These are phyloP conservation scores for Cryptocheilus praepositus DNA, from an alignment of 2,888 invertebrate genomes.

Conservation along the genomic window DNA sequence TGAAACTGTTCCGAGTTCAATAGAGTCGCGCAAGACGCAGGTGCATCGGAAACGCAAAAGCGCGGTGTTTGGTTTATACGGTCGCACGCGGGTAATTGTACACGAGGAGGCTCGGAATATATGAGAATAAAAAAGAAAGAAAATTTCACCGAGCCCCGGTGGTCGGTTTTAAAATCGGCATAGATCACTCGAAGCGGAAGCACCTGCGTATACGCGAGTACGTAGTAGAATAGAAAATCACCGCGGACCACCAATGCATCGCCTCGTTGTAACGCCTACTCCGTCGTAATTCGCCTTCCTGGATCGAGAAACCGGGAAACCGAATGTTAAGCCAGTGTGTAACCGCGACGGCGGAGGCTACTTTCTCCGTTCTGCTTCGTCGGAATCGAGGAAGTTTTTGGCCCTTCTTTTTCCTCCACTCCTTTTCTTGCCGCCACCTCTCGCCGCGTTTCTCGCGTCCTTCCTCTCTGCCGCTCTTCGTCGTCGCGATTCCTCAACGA, in stretches of 20 bases:
- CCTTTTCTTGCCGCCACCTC: not conserved
- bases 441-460: not conserved
- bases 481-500: no score
- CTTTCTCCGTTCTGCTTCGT: constrained; percentile 54
- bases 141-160: not conserved
- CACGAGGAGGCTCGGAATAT: not conserved
- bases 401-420: constrained; percentile 25
- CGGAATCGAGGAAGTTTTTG: constrained; percentile 53
- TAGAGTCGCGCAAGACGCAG: no score
- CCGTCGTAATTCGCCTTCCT: constrained; percentile 36
- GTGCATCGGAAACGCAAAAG: no score
- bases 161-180: no score
- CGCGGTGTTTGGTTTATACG: not conserved
- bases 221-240: constrained; percentile 26
- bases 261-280: constrained; percentile 29
- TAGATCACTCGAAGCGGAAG: constrained; percentile 10
- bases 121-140: not conserved
- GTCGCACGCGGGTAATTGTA: no score
- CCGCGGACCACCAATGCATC: not conserved
- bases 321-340: constrained; percentile 26
- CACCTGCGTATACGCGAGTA: constrained; percentile 6
- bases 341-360: constrained; percentile 32
- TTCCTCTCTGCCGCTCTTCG: constrained; percentile 4
- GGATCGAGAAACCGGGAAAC: constrained; percentile 39
- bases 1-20: no score